These are phyloP conservation scores for Tribolium castaneum DNA, from an alignment of 1,140 invertebrate species.

Conservation along the genomic window DNA sequence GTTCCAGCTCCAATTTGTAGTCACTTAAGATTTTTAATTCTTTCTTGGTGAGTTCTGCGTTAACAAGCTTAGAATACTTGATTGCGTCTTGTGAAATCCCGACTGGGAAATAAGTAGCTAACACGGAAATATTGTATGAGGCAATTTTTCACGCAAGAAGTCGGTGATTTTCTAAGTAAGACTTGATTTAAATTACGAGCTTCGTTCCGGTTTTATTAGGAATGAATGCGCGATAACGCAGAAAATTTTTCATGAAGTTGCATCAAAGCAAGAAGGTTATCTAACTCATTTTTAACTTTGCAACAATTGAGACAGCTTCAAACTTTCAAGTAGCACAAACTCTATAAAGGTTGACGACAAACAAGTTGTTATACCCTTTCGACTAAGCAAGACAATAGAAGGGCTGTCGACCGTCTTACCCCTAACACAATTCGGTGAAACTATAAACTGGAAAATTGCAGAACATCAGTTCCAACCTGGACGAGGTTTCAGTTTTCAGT, in stretches of 20 bases:
- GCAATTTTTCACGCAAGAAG: neutral
- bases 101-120: neutral
- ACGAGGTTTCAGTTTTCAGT: neutral
- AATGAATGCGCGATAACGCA: neutral
- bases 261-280: neutral
- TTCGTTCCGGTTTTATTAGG: neutral
- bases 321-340: neutral
- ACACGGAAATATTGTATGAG: neutral
- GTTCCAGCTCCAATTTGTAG: neutral
- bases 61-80: conserved; percentile 9
- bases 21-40: conserved; percentile 5
- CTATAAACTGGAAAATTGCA: neutral
- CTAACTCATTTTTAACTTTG: neutral
- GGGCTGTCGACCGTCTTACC: neutral
- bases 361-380: too few relatives aligned
- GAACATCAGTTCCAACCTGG: neutral
- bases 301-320: neutral
- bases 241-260: neutral
- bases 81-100: neutral
- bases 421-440: neutral
- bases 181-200: neutral
- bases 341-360: neutral
- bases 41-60: neutral
- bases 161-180: neutral
- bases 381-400: neutral